phyloP scores from a whole-genome alignment of 2,888 invertebrate species.

The Apamea anceps region DNA sequence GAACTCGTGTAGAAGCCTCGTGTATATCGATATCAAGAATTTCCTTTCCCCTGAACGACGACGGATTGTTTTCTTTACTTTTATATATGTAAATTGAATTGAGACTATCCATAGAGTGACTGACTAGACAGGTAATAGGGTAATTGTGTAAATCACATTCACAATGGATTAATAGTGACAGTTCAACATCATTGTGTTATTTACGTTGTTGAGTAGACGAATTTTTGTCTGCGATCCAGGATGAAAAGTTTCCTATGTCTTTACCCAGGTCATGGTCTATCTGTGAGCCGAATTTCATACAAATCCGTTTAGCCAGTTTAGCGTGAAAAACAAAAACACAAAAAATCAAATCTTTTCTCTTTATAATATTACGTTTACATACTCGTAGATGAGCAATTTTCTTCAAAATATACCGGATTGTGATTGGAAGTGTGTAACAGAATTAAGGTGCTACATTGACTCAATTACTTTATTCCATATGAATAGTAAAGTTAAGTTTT shows the following conservation, averaged over 20 bases:
- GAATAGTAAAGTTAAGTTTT: neutral
- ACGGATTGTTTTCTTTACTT: conserved; percentile 9
- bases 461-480: neutral
- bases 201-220: neutral
- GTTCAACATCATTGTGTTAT: neutral
- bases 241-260: neutral
- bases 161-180: neutral
- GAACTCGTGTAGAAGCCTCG: conserved; percentile 9
- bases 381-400: neutral
- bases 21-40: conserved; percentile 7
- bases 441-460: too few relatives aligned
- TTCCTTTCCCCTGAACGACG: neutral
- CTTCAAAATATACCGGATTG: neutral
- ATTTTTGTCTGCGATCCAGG: neutral
- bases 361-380: neutral
- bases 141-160: neutral
- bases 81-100: neutral
- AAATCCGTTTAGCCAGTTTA: neutral
- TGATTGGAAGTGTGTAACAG: neutral
- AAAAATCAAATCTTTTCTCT: neutral
- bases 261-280: neutral
- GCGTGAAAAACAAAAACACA: neutral
- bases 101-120: neutral
- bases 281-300: neutral
- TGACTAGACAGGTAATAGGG: neutral